phyloP scores from a whole-genome alignment of 2,888 invertebrate genomes.

The Dichetophora obliterata region DNA sequence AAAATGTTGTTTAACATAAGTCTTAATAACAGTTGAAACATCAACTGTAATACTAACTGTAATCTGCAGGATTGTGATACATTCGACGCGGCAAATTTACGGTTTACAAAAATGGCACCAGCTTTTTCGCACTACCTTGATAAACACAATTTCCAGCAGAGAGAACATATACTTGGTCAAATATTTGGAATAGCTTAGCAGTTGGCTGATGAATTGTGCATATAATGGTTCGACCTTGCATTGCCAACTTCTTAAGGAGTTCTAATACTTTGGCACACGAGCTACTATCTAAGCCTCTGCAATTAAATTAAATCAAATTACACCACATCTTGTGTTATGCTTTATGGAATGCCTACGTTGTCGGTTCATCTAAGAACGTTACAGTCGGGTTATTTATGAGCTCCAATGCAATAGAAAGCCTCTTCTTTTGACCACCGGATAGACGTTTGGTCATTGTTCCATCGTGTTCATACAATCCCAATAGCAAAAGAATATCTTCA shows the following conservation, averaged over 20 bases:
- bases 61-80: slow-evolving; percentile 95
- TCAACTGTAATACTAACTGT: slow-evolving; percentile 74
- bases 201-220: slow-evolving; percentile 95
- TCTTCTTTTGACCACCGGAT: slow-evolving; percentile 94
- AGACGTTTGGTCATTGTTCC: slow-evolving; percentile 83
- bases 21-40: not conserved
- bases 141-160: slow-evolving; percentile 87
- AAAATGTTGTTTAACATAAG: not conserved
- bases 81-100: slow-evolving; percentile 86
- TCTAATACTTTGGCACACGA: slow-evolving; percentile 87
- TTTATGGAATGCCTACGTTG: slow-evolving; percentile 76
- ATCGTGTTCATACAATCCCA: slow-evolving; percentile 85
- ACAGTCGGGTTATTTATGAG: slow-evolving; percentile 95
- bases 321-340: not conserved
- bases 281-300: slow-evolving; percentile 85
- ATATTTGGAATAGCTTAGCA: slow-evolving; percentile 72
- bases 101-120: slow-evolving; percentile 84
- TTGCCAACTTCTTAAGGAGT: slow-evolving; percentile 80
- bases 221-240: slow-evolving; percentile 87
- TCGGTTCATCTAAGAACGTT: slow-evolving; percentile 96
- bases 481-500: slow-evolving; percentile 85
- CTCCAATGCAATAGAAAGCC: slow-evolving; percentile 94
- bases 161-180: slow-evolving; percentile 84
- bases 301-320: slow-evolving; percentile 28
- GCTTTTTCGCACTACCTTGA: slow-evolving; percentile 80